Evolutionary conservation across 2,888 invertebrate genomes (phyloP), one percentile per base, ranked within the genome.

Genomic region (Euplexia lucipara): DNA sequence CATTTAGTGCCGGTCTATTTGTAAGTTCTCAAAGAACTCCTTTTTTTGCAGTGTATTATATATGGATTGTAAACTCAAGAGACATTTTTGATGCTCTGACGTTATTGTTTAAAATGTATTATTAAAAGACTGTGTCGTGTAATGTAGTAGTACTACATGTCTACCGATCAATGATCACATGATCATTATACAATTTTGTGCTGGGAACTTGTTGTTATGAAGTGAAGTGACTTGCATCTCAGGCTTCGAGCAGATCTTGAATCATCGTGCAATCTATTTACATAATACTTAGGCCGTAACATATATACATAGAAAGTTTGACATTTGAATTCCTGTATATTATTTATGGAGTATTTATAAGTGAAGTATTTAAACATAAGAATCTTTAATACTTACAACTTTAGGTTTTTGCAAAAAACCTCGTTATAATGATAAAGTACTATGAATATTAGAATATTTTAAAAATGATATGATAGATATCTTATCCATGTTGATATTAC

Each of bases 371-470:
- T 67, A 62, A 72, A 71, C 42, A 64, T 75, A 71, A 79, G 57
- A 76, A 65, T 61, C 45, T 41, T 49, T 61, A n/a, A 53, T 53
- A 62, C 45, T 52, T 63, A 57, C 44, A 22, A 12, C 20, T 47
- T 32, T n/a, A 6, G 32, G 45, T 64, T 58, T 51, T 75, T 78
- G 69, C 78, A 75, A 75, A 45, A 79, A 71, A 70, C 69, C 79
- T 79, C 81, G 78, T 81, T 78, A 49, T 51, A 39, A 63, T 70
- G 51, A 58, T 65, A 47, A 53, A 66, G 22, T 70, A 70, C 39
- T 58, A 78, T 70, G 52, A 42, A 65, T 78, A 72, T 78, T 81
- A 81, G 78, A 81, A 57, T 75, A 69, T 52, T 78, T 76, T 59
- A 22, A 53, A 65, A 67, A 66, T 77, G 34, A 66, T 66, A 57